Evolutionary conservation across 2,888 invertebrate species (phyloP).

Genomic region (Andrena hattorfiana): DNA sequence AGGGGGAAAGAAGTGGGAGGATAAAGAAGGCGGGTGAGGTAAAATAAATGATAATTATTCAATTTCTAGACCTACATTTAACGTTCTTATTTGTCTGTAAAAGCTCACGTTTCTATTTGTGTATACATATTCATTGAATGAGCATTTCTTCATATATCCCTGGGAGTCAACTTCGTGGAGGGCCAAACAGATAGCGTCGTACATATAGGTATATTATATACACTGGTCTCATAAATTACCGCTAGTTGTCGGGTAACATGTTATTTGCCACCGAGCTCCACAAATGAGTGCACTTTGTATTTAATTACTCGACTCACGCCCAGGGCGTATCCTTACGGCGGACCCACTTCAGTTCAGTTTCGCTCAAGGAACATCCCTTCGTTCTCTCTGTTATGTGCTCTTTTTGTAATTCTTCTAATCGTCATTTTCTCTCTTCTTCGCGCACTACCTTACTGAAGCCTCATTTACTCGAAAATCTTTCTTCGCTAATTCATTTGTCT

Average conservation of each 20-base stretch:
- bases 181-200: constrained; percentile 60
- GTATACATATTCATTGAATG: constrained; percentile 63
- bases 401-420: constrained; percentile 18
- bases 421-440: constrained; percentile 11
- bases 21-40: constrained; percentile 27
- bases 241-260: constrained; percentile 80
- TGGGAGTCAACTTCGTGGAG: constrained; percentile 63
- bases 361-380: constrained; percentile 51
- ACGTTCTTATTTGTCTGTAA: constrained; percentile 51
- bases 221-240: constrained; percentile 80
- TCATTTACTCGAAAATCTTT: neutral
- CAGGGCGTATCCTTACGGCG: constrained; percentile 78
- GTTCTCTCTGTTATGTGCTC: constrained; percentile 41
- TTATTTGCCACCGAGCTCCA: constrained; percentile 83
- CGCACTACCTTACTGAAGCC: constrained; percentile 1
- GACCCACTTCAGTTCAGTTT: constrained; percentile 62
- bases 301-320: constrained; percentile 84
- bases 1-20: constrained; percentile 36
- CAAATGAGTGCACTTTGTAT: constrained; percentile 84
- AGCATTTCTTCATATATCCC: neutral
- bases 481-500: neutral
- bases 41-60: constrained; percentile 60
- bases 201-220: constrained; percentile 21
- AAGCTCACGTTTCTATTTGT: constrained; percentile 66
- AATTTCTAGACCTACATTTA: constrained; percentile 27